Conservation (phyloP, 2,888 invertebrate genomes). For the Nomada lathburiana region DNA sequence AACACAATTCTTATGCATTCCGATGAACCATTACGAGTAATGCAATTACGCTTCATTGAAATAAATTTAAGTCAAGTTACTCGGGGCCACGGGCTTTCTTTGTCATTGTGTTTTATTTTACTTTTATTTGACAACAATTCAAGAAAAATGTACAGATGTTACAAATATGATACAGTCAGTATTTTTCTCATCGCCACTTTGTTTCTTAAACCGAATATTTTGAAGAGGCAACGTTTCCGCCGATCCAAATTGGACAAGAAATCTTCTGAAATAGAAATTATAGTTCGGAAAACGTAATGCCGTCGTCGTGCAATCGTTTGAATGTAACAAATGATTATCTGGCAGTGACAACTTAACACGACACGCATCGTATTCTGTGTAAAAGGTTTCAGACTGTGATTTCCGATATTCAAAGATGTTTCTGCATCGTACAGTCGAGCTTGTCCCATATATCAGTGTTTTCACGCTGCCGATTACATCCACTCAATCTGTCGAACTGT, state of each 20-base stretch:
- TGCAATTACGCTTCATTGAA: too few relatives aligned
- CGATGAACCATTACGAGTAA: too few relatives aligned
- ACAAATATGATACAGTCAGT: neutral
- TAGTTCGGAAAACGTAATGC: neutral
- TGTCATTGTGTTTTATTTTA: too few relatives aligned
- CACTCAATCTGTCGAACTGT: slow-evolving; percentile 38
- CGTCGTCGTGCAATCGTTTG: neutral
- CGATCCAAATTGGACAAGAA: neutral
- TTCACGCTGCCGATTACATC: slow-evolving; percentile 32
- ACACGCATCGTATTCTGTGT: slow-evolving; percentile 11
- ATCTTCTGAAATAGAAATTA: neutral
- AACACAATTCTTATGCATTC: too few relatives aligned
- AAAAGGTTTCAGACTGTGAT: slow-evolving; percentile 16
- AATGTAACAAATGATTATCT: slow-evolving; percentile 31
- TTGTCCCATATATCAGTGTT: slow-evolving; percentile 31
- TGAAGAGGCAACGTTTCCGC: neutral
- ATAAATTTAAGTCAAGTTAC: too few relatives aligned
- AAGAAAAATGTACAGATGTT: neutral
- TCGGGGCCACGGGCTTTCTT: too few relatives aligned
- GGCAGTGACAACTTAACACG: slow-evolving; percentile 21
- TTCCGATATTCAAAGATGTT: slow-evolving; percentile 32
- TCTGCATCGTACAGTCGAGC: slow-evolving; percentile 6
- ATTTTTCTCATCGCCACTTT: neutral
- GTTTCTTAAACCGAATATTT: neutral
- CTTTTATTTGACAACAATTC: too few relatives aligned